Conservation (phyloP, 2,797 vertebrate species). For the Xerus rutilus region DNA sequence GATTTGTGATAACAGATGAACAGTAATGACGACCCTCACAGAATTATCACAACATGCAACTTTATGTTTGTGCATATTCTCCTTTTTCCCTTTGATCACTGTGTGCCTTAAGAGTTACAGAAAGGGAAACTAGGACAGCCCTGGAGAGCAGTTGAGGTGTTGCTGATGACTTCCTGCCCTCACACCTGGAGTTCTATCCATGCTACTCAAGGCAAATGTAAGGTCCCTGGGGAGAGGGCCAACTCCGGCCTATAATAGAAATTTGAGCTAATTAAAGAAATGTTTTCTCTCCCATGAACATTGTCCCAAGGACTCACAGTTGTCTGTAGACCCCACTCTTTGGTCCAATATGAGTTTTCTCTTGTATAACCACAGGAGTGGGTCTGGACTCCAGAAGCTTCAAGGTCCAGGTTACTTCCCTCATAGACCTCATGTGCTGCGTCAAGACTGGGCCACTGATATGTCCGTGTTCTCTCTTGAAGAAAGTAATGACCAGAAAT, state of each 20-base stretch:
- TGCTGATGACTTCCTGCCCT: neutral
- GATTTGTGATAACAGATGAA: neutral
- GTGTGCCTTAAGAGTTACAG: neutral
- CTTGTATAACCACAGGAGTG: neutral
- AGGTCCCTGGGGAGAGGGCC: neutral
- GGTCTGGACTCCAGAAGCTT: too few species aligned
- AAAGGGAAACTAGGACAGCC: neutral
- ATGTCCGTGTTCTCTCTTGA: neutral
- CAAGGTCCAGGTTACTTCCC: neutral
- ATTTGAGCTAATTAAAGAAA: neutral
- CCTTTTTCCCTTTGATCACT: neutral
- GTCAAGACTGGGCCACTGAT: neutral
- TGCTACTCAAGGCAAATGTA: neutral
- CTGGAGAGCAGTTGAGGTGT: neutral
- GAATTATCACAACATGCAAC: too few species aligned
- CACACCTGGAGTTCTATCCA: neutral
- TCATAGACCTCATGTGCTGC: neutral
- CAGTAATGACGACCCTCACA: neutral
- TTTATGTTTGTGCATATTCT: neutral
- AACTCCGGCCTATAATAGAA: neutral
- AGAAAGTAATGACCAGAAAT: neutral
- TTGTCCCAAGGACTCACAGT: neutral
- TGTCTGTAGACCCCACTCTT: neutral
- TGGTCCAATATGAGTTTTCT: neutral
- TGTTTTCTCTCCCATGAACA: fast-evolving